phyloP scores from a whole-genome alignment of 2,797 vertebrate genomes.

The Nasua narica region DNA sequence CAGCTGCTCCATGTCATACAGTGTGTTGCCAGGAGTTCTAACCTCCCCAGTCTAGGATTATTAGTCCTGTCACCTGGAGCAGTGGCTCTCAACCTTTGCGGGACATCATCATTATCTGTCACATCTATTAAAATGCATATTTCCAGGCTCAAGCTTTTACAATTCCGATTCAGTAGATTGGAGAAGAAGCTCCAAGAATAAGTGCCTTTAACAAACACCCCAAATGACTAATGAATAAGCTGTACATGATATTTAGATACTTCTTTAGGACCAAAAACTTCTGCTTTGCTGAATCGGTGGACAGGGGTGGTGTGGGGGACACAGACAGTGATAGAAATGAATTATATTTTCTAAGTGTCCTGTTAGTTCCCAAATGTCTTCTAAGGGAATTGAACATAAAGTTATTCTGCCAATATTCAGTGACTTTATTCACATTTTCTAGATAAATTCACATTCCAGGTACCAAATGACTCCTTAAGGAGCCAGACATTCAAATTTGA shows the following conservation, averaged over 20 bases:
- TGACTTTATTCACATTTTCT: not conserved
- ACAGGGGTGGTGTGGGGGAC: fast-evolving
- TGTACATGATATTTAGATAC: not conserved
- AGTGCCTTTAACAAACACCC: not conserved
- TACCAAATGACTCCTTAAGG: not conserved
- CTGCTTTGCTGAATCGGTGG: not conserved
- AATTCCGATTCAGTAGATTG: not conserved
- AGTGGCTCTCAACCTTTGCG: not conserved
- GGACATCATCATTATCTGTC: not conserved
- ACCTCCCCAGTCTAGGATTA: not conserved
- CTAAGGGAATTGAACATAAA: not conserved
- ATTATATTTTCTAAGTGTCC: not conserved
- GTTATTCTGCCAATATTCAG: not conserved
- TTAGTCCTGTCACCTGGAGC: not conserved
- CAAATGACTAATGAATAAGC: not conserved
- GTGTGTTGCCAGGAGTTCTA: not conserved
- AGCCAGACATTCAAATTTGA: not conserved
- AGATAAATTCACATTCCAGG: not conserved
- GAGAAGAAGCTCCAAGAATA: not conserved
- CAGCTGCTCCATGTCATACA: not conserved
- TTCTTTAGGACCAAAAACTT: not conserved
- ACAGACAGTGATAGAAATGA: not conserved
- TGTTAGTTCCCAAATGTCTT: not conserved
- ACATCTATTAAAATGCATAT: not conserved
- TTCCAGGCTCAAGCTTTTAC: not conserved